A percentile compares a stretch with the other conserved stretches of the same genome.
Conservation (phyloP, 2,113 vertebrate genomes). For the Ellobius talpinus region DNA sequence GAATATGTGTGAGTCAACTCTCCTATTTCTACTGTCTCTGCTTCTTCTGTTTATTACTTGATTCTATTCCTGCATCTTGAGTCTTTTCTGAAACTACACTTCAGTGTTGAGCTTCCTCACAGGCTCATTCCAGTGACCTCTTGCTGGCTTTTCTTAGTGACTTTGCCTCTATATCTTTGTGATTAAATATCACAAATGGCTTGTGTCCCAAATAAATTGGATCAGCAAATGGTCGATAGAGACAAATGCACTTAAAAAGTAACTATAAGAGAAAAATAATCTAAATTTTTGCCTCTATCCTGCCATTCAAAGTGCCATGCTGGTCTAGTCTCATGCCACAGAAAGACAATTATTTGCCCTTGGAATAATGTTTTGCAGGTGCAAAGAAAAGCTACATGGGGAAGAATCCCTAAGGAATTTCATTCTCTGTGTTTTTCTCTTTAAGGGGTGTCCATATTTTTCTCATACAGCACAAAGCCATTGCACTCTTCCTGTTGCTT, state of each 20-base stretch:
- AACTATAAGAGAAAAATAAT: constrained; percentile 46
- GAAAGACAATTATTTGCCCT: constrained; percentile 68
- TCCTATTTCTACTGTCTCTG: not conserved
- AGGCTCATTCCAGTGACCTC: not conserved
- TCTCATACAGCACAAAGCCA: constrained; percentile 61
- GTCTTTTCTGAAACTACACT: not conserved
- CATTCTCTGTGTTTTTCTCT: constrained; percentile 58
- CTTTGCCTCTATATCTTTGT: constrained; percentile 2
- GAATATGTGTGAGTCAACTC: not conserved
- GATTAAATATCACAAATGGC: constrained; percentile 36
- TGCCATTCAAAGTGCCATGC: not conserved
- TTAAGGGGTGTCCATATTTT: constrained; percentile 58
- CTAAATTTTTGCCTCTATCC: not conserved
- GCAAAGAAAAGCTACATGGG: constrained; percentile 64
- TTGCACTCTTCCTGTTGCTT: constrained; percentile 72
- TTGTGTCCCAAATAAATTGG: not conserved
- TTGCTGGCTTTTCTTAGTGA: constrained; percentile 10
- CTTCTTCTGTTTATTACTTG: constrained; percentile 5
- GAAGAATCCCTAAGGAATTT: constrained; percentile 53
- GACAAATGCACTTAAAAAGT: constrained; percentile 26
- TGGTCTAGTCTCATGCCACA: constrained; percentile 20
- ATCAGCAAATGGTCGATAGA: constrained; percentile 51
- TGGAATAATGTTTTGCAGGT: constrained; percentile 67
- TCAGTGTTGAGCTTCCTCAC: constrained; percentile 38
- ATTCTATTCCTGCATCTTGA: not conserved